Evolutionary conservation across 92 coral and sea anemone genomes (phyloP).

Genomic region (Anthopleura xanthogrammica): DNA sequence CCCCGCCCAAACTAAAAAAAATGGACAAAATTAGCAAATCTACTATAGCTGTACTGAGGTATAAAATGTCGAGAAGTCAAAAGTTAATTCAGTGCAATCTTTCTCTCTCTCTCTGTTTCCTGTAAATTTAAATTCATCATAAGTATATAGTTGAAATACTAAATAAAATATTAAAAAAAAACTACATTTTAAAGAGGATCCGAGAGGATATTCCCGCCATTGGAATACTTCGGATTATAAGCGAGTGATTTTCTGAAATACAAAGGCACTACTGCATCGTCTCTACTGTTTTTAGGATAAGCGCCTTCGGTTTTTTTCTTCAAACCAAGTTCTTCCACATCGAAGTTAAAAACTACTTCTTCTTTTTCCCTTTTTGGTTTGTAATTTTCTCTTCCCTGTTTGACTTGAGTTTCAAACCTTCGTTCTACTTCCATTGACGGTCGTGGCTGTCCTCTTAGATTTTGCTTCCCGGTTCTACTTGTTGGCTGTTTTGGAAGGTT

Average conservation of each 20-base stretch:
- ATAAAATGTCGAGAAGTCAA: too few species aligned
- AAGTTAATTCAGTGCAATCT: too few species aligned
- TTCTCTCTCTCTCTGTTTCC: too few species aligned
- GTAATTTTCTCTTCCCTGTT: slow-evolving; percentile 11
- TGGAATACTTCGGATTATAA: slow-evolving; percentile 82
- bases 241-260: slow-evolving; percentile 90
- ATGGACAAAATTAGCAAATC: too few species aligned
- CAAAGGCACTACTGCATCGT: slow-evolving; percentile 62
- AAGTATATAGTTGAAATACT: not conserved
- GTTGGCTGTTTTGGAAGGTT: slow-evolving; percentile 19
- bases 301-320: slow-evolving; percentile 58
- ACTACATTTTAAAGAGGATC: slow-evolving; percentile 54
- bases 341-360: slow-evolving; percentile 69
- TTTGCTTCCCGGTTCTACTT: slow-evolving; percentile 19
- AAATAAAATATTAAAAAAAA: not conserved
- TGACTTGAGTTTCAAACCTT: slow-evolving; percentile 8
- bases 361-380: slow-evolving; percentile 23
- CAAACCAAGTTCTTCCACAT: slow-evolving; percentile 76
- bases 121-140: too few species aligned
- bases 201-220: slow-evolving; percentile 69
- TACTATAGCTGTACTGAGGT: too few species aligned
- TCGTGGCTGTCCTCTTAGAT: not conserved
- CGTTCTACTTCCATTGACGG: slow-evolving; percentile 22
- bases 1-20: too few species aligned
- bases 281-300: slow-evolving; percentile 41